phyloP scores from a whole-genome alignment of 1,140 invertebrate species.

The Camponotus floridanus region DNA sequence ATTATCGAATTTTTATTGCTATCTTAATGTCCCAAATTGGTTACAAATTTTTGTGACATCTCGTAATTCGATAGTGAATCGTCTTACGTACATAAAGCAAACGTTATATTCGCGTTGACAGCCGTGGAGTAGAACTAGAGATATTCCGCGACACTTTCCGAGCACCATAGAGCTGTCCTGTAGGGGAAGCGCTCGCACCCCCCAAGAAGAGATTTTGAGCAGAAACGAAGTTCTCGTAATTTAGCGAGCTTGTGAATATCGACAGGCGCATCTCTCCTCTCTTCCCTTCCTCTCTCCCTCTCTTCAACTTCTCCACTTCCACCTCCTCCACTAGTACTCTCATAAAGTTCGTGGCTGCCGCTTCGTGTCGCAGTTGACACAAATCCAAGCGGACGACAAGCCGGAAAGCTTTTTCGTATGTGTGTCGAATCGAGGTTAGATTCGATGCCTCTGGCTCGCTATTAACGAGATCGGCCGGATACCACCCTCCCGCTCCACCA shows the following conservation, averaged over 20 bases:
- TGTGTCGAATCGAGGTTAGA: slow-evolving; percentile 62
- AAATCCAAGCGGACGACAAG: slow-evolving; percentile 63
- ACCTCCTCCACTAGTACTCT: slow-evolving; percentile 12
- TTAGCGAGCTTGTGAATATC: slow-evolving; percentile 65
- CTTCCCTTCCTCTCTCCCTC: neutral
- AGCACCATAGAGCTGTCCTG: slow-evolving; percentile 28
- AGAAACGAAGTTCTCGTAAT: slow-evolving; percentile 67
- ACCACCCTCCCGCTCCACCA: neutral
- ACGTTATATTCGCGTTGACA: slow-evolving; percentile 7
- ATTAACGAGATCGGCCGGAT: slow-evolving; percentile 69
- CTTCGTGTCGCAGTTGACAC: slow-evolving; percentile 60
- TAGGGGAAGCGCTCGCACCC: slow-evolving; percentile 49
- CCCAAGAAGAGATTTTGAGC: slow-evolving; percentile 56
- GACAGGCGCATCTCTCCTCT: slow-evolving; percentile 58
- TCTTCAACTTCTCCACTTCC: neutral
- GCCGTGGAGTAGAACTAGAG: slow-evolving; percentile 6
- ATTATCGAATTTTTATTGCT: neutral
- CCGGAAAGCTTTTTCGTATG: slow-evolving; percentile 66
- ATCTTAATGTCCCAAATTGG: no score
- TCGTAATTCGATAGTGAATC: slow-evolving; percentile 9
- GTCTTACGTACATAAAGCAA: slow-evolving; percentile 26
- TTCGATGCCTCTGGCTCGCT: slow-evolving; percentile 63
- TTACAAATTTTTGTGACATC: neutral
- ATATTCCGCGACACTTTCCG: slow-evolving; percentile 44
- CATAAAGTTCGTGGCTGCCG: slow-evolving; percentile 62